Conservation (phyloP, 2,888 invertebrate genomes). For the Drosophila aldrichi region DNA sequence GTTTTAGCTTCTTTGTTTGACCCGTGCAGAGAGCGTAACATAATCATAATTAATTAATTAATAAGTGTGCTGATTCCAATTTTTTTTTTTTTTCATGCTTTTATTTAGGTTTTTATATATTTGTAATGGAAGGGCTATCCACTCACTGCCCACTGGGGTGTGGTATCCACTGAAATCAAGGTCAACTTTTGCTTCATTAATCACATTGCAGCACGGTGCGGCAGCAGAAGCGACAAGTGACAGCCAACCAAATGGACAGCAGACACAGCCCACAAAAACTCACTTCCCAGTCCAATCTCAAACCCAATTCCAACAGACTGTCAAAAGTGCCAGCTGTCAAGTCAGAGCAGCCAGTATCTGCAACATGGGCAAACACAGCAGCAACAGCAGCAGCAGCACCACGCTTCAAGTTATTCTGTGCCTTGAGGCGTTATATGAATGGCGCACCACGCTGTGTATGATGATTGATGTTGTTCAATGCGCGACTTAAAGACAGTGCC, state of each 20-base stretch:
- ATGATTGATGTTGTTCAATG: conserved; percentile 72
- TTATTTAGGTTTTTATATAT: too few species aligned
- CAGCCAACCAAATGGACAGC: conserved; percentile 39
- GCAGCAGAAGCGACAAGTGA: conserved; percentile 16
- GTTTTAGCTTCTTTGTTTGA: conserved; percentile 18
- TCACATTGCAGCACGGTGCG: conserved; percentile 37
- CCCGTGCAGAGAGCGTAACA: conserved; percentile 5
- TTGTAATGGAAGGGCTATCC: conserved; percentile 30
- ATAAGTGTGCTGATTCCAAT: conserved; percentile 42
- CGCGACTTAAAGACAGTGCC: conserved; percentile 63
- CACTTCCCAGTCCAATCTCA: neutral
- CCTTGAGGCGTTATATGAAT: conserved; percentile 35
- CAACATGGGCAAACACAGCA: conserved; percentile 41
- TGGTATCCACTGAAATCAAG: conserved; percentile 62
- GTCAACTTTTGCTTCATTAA: conserved; percentile 61
- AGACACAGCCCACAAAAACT: conserved; percentile 19
- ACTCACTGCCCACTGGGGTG: conserved; percentile 27
- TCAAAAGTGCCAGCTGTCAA: conserved; percentile 49
- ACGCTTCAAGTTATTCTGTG: conserved; percentile 50
- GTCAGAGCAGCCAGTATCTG: conserved; percentile 33
- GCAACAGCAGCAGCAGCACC: conserved; percentile 1
- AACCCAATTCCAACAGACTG: conserved; percentile 3
- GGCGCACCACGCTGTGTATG: conserved; percentile 64
- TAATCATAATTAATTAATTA: conserved; percentile 43
- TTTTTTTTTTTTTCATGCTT: too few species aligned